These are phyloP conservation scores for Yponomeuta malinellus DNA, from an alignment of 2,888 invertebrate species.

Conservation along the genomic window DNA sequence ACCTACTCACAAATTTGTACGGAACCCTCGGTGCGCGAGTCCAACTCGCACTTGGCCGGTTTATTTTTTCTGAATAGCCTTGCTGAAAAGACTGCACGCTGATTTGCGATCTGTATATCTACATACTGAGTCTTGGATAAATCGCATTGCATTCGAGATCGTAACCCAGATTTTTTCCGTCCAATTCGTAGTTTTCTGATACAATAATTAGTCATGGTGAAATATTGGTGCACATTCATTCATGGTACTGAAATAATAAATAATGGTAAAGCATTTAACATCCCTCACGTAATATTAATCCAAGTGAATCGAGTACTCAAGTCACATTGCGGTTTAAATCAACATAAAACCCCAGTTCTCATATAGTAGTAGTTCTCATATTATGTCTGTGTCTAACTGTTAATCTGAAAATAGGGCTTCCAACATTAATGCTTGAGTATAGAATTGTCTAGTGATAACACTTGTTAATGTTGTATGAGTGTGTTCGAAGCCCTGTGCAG, in stretches of 20 bases:
- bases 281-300: conserved; percentile 5
- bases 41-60: too few species aligned
- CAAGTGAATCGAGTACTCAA: not conserved
- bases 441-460: not conserved
- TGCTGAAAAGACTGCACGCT: too few species aligned
- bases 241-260: conserved; percentile 7
- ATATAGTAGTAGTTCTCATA: not conserved
- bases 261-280: conserved; percentile 5
- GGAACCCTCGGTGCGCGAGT: too few species aligned
- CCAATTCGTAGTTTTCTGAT: not conserved
- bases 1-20: too few species aligned
- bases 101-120: not conserved
- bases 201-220: conserved; percentile 2
- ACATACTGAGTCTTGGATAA: not conserved
- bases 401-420: conserved; percentile 20
- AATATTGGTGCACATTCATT: not conserved
- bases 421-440: conserved; percentile 18
- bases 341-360: not conserved
- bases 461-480: not conserved
- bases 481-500: conserved; percentile 1
- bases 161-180: not conserved
- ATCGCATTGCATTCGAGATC: not conserved
- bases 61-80: not conserved
- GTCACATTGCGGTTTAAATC: not conserved
- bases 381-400: conserved; percentile 11